Evolutionary conservation across 2,113 vertebrate genomes (phyloP), one percentile per base, ranked within the genome.

Genomic region (Ictalurus furcatus): DNA sequence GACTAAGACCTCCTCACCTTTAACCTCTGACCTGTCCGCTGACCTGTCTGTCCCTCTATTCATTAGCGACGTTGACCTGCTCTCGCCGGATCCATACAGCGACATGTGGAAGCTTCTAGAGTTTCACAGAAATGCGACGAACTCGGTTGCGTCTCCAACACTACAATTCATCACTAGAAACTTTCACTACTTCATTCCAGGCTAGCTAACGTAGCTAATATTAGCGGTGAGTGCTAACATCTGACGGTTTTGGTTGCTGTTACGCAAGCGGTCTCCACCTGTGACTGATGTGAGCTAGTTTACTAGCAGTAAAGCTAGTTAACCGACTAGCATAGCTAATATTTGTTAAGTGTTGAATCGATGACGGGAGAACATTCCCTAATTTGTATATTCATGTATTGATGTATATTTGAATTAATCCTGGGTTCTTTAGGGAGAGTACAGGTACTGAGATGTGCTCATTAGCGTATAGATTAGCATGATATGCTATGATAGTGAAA

Each of bases 1-100:
- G 93, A 94, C 91, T 87, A 89, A 94, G 93, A 93, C 92, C 94
- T 93, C 93, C 80, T 12, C 93, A 90, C 92, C 93, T 92, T 93
- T 95, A 93, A 96, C 94, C 95, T 96, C 96, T 96, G 95, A 96
- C 95, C 94, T 95, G 94, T 94, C 94, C 85, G 78, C 96, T 96
- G 95, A 96, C 95, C 94, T 95, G 94, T 94, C 94, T 87, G 81
- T 90, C 93, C 90, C 90, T 84, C 91, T 91, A 84, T 87, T 88
- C 89, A 91, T 93, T 78, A 81, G 88, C 73, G 52, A 89, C 84
- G 89, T 92, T 91, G 67, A 84, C 85, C 65, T 54, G 84, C 67
- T 73, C 54, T 21, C 48, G 63, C 71, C 23, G 0, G 85, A 79
- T 86, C 78, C 81, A 86, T 74, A 30, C 3, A 1, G 54, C 4